Evolutionary conservation across 2,113 vertebrate species (phyloP).

Genomic region (Dasyurus viverrinus): DNA sequence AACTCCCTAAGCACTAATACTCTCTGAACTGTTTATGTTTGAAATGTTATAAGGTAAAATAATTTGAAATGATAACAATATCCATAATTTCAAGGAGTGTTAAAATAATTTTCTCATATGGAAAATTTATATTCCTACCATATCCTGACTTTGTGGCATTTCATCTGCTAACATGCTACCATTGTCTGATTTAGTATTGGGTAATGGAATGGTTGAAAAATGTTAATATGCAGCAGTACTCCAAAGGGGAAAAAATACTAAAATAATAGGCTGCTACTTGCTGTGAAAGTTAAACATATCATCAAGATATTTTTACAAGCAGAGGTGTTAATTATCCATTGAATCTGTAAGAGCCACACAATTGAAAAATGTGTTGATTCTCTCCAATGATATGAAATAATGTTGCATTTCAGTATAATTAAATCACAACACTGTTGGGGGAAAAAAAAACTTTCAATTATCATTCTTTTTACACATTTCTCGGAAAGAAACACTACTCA

Average conservation of each 20-base stretch:
- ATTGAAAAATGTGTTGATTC: slow-evolving; percentile 17
- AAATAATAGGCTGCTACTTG: slow-evolving; percentile 53
- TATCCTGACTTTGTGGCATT: slow-evolving; percentile 65
- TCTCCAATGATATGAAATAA: slow-evolving; percentile 41
- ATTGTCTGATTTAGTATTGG: slow-evolving; percentile 67
- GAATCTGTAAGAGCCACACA: background rate
- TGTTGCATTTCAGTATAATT: background rate
- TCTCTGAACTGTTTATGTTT: background rate
- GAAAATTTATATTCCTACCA: slow-evolving; percentile 63
- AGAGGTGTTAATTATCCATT: slow-evolving; percentile 40
- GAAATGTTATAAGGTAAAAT: background rate
- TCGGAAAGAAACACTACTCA: background rate
- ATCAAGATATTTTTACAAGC: slow-evolving; percentile 48
- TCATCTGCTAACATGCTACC: slow-evolving; percentile 61
- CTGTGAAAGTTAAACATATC: slow-evolving; percentile 42
- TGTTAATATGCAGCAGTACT: slow-evolving; percentile 56
- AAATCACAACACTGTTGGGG: slow-evolving; percentile 12
- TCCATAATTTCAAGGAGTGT: slow-evolving; percentile 63
- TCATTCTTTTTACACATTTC: background rate
- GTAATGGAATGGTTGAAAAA: slow-evolving; percentile 49
- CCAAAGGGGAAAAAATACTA: background rate
- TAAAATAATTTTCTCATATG: slow-evolving; percentile 62
- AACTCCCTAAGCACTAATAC: background rate
- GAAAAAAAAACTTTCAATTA: background rate
- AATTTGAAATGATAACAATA: slow-evolving; percentile 37